Evolutionary conservation across 2,888 invertebrate species (phyloP), one percentile per base, ranked within the genome.

Genomic region (Polylopha cassiicola): DNA sequence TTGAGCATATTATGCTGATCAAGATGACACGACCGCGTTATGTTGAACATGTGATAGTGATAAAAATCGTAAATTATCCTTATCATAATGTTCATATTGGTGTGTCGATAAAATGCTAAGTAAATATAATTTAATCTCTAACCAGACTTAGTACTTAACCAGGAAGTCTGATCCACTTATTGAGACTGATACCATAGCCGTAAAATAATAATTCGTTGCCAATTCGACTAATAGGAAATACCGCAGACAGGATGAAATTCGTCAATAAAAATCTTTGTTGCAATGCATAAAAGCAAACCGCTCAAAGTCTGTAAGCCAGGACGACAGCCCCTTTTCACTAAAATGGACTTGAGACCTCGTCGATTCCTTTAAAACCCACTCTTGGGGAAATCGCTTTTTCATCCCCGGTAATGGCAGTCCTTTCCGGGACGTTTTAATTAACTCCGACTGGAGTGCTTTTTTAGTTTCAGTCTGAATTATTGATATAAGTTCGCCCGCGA

Each of bases 321-420:
- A 58, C 54, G 47, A 43, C 47, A 39, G 43, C 48, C 47, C 49
- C 52, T 59, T 60, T 66, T 65, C 64, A 65, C 62, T 65, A 58
- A 73, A 77, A 73, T 65, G 59, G 62, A 62, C 69, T 72, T 62
- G 60, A 73, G 53, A 61, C 61, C 60, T 62, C 61, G 66, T 65
- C 73, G 70, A 76, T 79, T 76, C 71, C 72, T 77, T 80, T 78
- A 72, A 77, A 79, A 73, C 68, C 59, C 66, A 62, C 65, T 72
- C 65, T 65, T 58, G 68, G 71, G 68, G 73, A 79, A 84, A 82
- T 80, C 77, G 80, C 78, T 80, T 81, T 81, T 82, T 82, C 81
- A 82, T 81, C 73, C 76, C 62, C 60, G 62, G 71, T 80, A 80
- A 82, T 77, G 76, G 73, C 60, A 64, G 61, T 60, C 66, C 67